A percentile compares a stretch with the other conserved stretches of the same genome.
Evolutionary conservation across 2,113 vertebrate species (phyloP).

Genomic region (Gobius niger): DNA sequence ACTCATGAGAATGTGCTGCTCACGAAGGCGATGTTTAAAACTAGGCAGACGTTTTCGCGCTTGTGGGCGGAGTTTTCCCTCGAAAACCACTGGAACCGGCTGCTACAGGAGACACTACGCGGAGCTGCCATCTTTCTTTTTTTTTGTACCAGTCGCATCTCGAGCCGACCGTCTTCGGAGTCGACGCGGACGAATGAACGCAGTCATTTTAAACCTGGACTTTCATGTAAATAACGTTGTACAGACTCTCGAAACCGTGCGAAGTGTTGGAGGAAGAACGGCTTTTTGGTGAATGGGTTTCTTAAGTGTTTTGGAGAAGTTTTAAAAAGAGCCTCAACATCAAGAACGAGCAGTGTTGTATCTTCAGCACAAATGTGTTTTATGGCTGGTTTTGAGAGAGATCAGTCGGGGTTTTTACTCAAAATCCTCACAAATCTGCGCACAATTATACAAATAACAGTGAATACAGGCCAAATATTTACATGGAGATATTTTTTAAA

Average conservation of each 20-base stretch:
- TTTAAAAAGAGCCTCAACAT: background rate
- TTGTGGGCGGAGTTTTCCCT: constrained; percentile 1
- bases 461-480: too few relatives aligned
- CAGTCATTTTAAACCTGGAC: background rate
- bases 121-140: background rate
- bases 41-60: too few relatives aligned
- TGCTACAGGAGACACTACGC: background rate
- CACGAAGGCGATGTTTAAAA: too few relatives aligned
- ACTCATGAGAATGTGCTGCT: too few relatives aligned
- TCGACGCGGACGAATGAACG: background rate
- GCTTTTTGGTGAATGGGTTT: background rate
- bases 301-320: background rate
- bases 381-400: background rate
- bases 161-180: background rate
- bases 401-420: too few relatives aligned
- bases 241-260: constrained; percentile 1
- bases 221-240: constrained; percentile 5
- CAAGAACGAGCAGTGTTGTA: background rate
- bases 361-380: background rate
- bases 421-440: too few relatives aligned
- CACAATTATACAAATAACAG: too few relatives aligned
- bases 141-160: background rate
- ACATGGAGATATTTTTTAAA: too few relatives aligned
- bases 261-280: background rate
- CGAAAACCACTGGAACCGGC: background rate